Evolutionary conservation across 2,888 invertebrate species (phyloP), one percentile per base, ranked within the genome.

Genomic region (Crocallis elinguaria): DNA sequence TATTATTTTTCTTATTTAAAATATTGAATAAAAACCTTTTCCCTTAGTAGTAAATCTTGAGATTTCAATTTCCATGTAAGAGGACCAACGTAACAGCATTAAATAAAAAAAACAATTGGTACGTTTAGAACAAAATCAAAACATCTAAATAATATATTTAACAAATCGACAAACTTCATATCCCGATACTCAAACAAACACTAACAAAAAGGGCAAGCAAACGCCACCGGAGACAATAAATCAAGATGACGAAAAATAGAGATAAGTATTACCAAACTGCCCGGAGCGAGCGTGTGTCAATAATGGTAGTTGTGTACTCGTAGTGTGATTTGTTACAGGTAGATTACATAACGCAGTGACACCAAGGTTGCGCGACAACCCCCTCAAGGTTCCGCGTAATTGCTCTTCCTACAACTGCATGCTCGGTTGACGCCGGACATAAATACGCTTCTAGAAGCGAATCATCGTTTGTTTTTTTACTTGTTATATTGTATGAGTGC

Each of bases 351-450:
- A 50, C 32, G 6, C 49, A 2, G 27, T 4, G n/a, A 60, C 50
- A 42, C 45, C 57, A 63, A 60, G 58, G 58, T 57, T 63, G 45
- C 30, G 23, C 27, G 39, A 36, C 57, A 36, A 59, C 30, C 54
- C 62, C 60, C 54, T 44, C 60, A 60, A 62, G 66, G 64, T 59
- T 49, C 48, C 45, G 37, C 36, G 38, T 50, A 49, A 53, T 42
- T 49, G 49, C 21, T 57, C 49, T 51, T 48, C 49, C 50, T 50
- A 50, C 56, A 33, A 59, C 54, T 21, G 27, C 39, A 39, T 14
- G 27, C 27, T 39, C 27, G 27, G 16, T 16, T 39, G 37, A 9
- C 13, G 21, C 17, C 35, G 35, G 36, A 11, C 27, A 1, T 11
- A 12, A 39, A 13, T 13, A 12, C 12, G 38, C 13, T 11, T 16